phyloP scores from a whole-genome alignment of 2,888 invertebrate genomes.

The Acleris literana region DNA sequence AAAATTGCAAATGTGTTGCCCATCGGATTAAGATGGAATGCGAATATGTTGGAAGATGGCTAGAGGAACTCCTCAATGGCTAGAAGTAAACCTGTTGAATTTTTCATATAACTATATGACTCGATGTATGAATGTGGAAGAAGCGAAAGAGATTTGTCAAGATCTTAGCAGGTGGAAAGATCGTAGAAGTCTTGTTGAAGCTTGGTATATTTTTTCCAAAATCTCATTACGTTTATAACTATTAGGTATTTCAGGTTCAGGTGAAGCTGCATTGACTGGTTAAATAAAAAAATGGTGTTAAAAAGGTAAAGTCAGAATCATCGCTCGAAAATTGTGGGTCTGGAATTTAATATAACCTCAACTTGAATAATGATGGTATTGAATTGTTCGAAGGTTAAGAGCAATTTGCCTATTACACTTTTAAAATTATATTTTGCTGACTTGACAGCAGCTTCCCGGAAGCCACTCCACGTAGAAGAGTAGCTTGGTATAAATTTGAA shows the following conservation, averaged over 20 bases:
- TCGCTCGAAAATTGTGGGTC: conserved; percentile 4
- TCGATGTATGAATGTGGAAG: too few species aligned
- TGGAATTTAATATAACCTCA: too few species aligned
- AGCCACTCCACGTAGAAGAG: not conserved
- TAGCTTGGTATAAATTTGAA: not conserved
- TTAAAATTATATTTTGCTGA: conserved; percentile 10
- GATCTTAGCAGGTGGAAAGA: too few species aligned
- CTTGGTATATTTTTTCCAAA: conserved; percentile 13
- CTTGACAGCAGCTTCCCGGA: conserved; percentile 5
- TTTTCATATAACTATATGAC: too few species aligned
- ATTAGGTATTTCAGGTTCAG: conserved; percentile 2
- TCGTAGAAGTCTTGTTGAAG: conserved; percentile 9
- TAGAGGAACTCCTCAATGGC: too few species aligned
- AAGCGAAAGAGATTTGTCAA: too few species aligned
- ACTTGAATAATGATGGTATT: conserved; percentile 9
- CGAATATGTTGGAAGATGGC: too few species aligned
- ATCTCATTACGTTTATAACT: not conserved
- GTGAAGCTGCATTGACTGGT: conserved; percentile 1
- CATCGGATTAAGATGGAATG: too few species aligned
- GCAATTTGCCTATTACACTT: conserved; percentile 5
- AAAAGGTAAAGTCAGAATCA: conserved; percentile 6
- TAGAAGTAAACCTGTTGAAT: too few species aligned
- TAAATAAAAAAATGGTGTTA: conserved; percentile 10
- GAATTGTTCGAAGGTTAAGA: conserved; percentile 8
- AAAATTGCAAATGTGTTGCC: too few species aligned